Evolutionary conservation across 2,888 invertebrate genomes (phyloP).

Genomic region (Cylindroiulus punctatus): DNA sequence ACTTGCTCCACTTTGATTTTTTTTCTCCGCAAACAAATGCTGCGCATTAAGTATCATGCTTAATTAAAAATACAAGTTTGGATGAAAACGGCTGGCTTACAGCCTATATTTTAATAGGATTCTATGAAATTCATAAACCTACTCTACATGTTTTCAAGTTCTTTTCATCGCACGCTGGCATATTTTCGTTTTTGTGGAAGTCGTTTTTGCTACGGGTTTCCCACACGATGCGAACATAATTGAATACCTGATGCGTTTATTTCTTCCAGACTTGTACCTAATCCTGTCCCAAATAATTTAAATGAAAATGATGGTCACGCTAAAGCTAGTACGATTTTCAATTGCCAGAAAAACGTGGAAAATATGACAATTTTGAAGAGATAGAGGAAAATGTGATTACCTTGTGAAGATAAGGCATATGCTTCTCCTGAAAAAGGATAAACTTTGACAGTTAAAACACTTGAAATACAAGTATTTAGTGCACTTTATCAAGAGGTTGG

Average conservation of each 20-base stretch:
- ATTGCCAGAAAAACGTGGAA: too few relatives aligned
- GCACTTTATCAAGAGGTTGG: too few relatives aligned
- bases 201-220: neutral
- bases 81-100: neutral
- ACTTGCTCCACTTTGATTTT: conserved; percentile 24
- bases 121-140: conserved; percentile 21
- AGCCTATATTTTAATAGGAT: conserved; percentile 35
- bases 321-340: too few relatives aligned
- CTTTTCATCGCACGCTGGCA: conserved; percentile 19
- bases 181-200: neutral
- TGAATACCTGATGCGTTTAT: neutral
- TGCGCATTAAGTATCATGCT: conserved; percentile 14
- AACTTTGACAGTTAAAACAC: too few relatives aligned
- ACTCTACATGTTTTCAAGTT: conserved; percentile 35
- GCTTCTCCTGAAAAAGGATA: too few relatives aligned
- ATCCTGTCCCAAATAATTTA: too few relatives aligned
- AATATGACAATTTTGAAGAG: too few relatives aligned
- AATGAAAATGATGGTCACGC: too few relatives aligned
- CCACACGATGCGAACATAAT: neutral
- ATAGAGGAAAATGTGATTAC: too few relatives aligned
- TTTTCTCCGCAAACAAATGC: neutral
- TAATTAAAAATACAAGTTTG: conserved; percentile 26
- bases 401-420: too few relatives aligned
- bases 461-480: too few relatives aligned
- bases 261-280: too few relatives aligned